Evolutionary conservation across 1,140 invertebrate species (phyloP), one percentile per base, ranked within the genome.

Genomic region (Nymphalis io): DNA sequence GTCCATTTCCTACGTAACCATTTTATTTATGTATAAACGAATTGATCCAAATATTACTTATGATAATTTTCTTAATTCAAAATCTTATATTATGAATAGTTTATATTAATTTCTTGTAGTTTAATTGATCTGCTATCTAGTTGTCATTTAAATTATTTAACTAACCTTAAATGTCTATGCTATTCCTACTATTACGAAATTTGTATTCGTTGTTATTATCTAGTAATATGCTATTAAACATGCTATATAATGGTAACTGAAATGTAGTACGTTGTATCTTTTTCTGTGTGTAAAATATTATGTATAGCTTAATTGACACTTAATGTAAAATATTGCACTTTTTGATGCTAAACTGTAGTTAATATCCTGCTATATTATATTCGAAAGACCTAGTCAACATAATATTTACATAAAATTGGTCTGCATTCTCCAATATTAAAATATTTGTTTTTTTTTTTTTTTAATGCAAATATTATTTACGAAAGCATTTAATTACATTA

Each of bases 231-330:
- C 40, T 51, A 66, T 70, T 44, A 58, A 70, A 58, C 23, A 27
- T 55, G 51, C 46, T 51, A 51, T 55, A 27, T 55, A 55, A 23
- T 11, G n/a, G 20, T 27, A 53, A 23, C 16, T 55, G 51, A 53
- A 55, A 23, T 55, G 51, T 55, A 55, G 51, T 23, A 55, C 20
- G 23, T 55, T 60, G 60, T 71, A 70, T 68, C 33, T 46, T 70
- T 79, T 72, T 84, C 65, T 82, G 77, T 78, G 81, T 87, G 84
- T 87, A 80, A 78, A 86, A 74, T 81, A 81, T 78, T 83, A 83
- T 75, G 79, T 80, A 85, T 69, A 71, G 84, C 84, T 87, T 87
- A 65, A 62, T 85, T 16, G 10, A 11, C 11, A 83, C 81, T 75
- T 81, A 84, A 79, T 82, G 78, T 83, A 83, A 77, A 79, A 81